A percentile compares a stretch with the other conserved stretches of the same genome.
Evolutionary conservation across 2,113 vertebrate genomes (phyloP).

Genomic region (Cephalopterus ornatus): DNA sequence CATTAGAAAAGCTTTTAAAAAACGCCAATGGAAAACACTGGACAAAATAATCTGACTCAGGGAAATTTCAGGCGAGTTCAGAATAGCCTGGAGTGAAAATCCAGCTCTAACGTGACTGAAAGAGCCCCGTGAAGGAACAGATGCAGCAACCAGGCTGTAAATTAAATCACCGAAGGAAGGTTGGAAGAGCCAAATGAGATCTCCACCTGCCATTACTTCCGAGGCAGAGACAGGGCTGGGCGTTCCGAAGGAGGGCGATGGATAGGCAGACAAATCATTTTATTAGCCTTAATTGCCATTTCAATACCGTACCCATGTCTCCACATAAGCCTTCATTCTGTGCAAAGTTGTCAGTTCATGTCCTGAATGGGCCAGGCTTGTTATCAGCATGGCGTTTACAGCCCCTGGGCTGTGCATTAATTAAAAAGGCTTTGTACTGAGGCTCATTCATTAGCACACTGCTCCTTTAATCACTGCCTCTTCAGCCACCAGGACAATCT

Average conservation of each 20-base stretch:
- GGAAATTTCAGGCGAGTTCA: background rate
- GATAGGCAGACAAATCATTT: background rate
- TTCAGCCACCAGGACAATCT: constrained; percentile 80
- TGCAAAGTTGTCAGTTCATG: constrained; percentile 68
- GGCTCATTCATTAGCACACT: constrained; percentile 72
- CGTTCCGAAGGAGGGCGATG: background rate
- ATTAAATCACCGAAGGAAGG: background rate
- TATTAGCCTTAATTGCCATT: constrained; percentile 66
- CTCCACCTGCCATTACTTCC: background rate
- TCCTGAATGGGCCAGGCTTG: constrained; percentile 70
- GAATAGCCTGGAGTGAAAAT: constrained; percentile 2
- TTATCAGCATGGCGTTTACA: constrained; percentile 72
- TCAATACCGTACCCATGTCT: constrained; percentile 35
- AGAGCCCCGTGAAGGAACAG: background rate
- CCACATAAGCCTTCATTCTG: constrained; percentile 53
- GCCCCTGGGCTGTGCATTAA: constrained; percentile 75
- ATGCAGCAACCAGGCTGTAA: background rate
- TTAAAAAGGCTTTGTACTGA: constrained; percentile 74
- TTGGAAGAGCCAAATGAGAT: constrained; percentile 4
- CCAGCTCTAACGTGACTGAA: background rate
- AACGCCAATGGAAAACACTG: background rate
- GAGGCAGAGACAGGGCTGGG: background rate
- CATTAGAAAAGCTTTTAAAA: background rate
- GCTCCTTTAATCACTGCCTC: constrained; percentile 79
- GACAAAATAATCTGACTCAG: background rate